Evolutionary conservation across 2,888 invertebrate species (phyloP).

Genomic region (Acheta domesticus): DNA sequence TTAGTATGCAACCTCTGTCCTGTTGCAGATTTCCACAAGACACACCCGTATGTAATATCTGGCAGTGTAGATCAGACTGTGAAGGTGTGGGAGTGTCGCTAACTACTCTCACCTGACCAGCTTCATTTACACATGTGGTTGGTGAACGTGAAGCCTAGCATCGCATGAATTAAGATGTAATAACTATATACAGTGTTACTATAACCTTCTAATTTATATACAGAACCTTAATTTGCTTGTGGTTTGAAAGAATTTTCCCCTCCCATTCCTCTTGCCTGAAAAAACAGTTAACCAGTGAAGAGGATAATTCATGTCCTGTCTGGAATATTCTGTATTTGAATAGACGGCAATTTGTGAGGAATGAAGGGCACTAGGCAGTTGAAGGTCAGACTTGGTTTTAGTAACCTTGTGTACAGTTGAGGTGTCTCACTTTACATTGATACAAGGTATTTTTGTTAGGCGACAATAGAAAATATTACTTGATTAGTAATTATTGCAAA

Average conservation of each 20-base stretch:
- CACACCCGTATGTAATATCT: slow-evolving; percentile 95
- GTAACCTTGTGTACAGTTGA: slow-evolving; percentile 9
- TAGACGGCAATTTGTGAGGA: background rate
- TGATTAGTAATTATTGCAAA: slow-evolving; percentile 18
- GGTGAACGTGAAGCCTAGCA: slow-evolving; percentile 33
- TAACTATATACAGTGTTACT: slow-evolving; percentile 33
- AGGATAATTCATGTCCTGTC: background rate
- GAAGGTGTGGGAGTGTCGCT: slow-evolving; percentile 99
- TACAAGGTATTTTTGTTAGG: background rate
- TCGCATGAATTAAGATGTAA: slow-evolving; percentile 25
- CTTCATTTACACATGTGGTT: slow-evolving; percentile 19
- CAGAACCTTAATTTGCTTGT: slow-evolving; percentile 30
- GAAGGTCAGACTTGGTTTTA: slow-evolving; percentile 18
- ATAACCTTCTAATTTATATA: slow-evolving; percentile 35
- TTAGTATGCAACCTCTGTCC: slow-evolving; percentile 30
- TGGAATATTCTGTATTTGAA: background rate
- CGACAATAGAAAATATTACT: slow-evolving; percentile 18
- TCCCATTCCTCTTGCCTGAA: slow-evolving; percentile 19
- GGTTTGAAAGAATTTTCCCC: slow-evolving; percentile 26
- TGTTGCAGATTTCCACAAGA: slow-evolving; percentile 94
- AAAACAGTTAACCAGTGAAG: too few species aligned
- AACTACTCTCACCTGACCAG: slow-evolving; percentile 48
- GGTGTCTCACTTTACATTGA: background rate
- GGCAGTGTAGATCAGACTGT: slow-evolving; percentile 99
- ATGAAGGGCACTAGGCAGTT: background rate